These are phyloP conservation scores for Orthochromis indermauri DNA, from an alignment of 2,113 vertebrate species.

Conservation along the genomic window DNA sequence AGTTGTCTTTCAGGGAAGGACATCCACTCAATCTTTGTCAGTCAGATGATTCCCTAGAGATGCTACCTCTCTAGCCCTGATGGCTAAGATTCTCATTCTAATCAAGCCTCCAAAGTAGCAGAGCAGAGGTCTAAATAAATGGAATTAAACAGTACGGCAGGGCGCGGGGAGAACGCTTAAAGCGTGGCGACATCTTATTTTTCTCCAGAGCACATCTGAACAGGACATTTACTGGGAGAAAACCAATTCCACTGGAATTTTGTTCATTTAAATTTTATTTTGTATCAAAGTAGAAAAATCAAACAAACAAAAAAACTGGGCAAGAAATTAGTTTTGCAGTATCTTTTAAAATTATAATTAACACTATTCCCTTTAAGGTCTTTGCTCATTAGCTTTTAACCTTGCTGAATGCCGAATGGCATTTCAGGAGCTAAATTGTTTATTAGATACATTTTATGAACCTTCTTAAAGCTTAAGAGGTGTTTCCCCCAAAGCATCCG, in stretches of 20 bases:
- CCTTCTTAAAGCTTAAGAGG: neutral
- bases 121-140: constrained; percentile 48
- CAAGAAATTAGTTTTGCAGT: neutral
- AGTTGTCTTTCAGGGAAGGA: constrained; percentile 63
- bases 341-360: neutral
- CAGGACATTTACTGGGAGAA: neutral
- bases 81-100: constrained; percentile 50
- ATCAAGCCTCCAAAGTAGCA: constrained; percentile 51
- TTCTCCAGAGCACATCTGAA: neutral
- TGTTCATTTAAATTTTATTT: neutral
- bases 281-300: neutral
- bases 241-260: neutral
- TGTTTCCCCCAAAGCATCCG: neutral
- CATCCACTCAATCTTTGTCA: constrained; percentile 63
- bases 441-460: neutral
- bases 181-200: constrained; percentile 4
- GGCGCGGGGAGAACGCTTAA: neutral
- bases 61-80: neutral
- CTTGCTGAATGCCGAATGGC: neutral
- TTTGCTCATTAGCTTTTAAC: neutral
- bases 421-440: neutral
- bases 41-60: constrained; percentile 52
- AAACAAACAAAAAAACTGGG: neutral
- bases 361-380: neutral
- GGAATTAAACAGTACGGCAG: constrained; percentile 39